Evolutionary conservation across 2,797 vertebrate species (phyloP), one percentile per base, ranked within the genome.

Genomic region (Rhadinocentrus ornatus): DNA sequence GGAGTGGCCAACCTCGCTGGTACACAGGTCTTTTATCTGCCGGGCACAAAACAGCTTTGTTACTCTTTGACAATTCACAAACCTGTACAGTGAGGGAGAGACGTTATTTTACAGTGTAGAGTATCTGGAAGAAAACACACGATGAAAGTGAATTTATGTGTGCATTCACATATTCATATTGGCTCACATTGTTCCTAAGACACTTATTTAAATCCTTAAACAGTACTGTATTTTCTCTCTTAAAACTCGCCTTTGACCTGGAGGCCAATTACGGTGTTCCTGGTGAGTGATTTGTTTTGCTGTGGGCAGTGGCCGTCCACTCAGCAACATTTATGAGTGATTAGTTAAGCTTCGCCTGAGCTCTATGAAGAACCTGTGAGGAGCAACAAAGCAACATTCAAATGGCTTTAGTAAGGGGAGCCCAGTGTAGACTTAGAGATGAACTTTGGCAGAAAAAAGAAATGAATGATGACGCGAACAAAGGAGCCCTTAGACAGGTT

Each of bases 21-120:
- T 93, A 91, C 87, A 89, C 86, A 84, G 83, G 88, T 89, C 91
- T 91, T 89, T 90, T 89, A 90, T 91, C 92, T 91, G 86, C 71
- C 66, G 75, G 84, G 84, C 89, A 89, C 89, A 92, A 86, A 93
- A 93, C 90, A 89, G 87, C 94, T 92, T 92, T 94, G 93, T 94
- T 94, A 92, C 89, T 91, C 84, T 90, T 91, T 87, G 91, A 91
- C 90, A 91, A 91, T 89, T 89, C 86, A 85, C 81, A 91, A 79
- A 84, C 75, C 75, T 35, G 50, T 82, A 48, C 73, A 60, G 75
- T 66, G 62, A 66, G 64, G 81, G 37, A 80, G 71, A 70, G 44
- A 37, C 22, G 11, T 53, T 55, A 29, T 31, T 29, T 31, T 16
- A 31, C 27, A 52, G 50, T 27, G 50, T 53, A 13, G 22, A 27